A percentile compares a stretch with the other conserved stretches of the same genome.
Evolutionary conservation across 2,888 invertebrate genomes (phyloP).

Genomic region (Exocentrus adspersus): DNA sequence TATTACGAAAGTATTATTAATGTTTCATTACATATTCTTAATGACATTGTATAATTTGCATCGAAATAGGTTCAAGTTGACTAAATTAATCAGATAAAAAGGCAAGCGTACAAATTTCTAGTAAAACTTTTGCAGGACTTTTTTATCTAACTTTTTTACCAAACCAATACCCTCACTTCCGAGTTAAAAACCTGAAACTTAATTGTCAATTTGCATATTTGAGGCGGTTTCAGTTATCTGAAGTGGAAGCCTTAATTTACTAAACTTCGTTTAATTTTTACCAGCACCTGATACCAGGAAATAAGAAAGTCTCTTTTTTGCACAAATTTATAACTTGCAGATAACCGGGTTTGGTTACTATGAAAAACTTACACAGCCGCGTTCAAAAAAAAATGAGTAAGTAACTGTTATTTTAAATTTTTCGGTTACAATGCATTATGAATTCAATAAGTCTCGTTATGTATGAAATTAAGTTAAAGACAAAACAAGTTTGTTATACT

Average conservation of each 20-base stretch:
- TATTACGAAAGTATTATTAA: too few species aligned
- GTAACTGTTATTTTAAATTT: too few species aligned
- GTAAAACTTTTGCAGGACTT: constrained; percentile 6
- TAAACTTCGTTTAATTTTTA: constrained; percentile 18
- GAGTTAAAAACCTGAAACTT: constrained; percentile 21
- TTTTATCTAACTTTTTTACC: constrained; percentile 5
- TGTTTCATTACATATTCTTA: too few species aligned
- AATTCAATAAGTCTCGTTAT: too few species aligned
- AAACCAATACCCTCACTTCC: constrained; percentile 2
- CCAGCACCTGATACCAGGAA: constrained; percentile 14
- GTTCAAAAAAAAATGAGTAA: too few species aligned
- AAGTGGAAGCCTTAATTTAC: constrained; percentile 17
- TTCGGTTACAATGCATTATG: too few species aligned
- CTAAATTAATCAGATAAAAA: background rate
- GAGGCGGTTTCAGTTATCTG: constrained; percentile 13
- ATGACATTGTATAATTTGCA: too few species aligned
- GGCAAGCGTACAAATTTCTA: background rate
- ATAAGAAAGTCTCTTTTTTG: background rate
- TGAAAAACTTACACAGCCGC: too few species aligned
- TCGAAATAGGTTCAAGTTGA: too few species aligned
- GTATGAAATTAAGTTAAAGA: too few species aligned
- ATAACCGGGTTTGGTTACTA: background rate
- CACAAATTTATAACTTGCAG: background rate
- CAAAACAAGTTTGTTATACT: too few species aligned
- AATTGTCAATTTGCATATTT: constrained; percentile 26